Base-by-base conservation (phyloP, 2,888 invertebrate species). In the Hedya salicella region DNA sequence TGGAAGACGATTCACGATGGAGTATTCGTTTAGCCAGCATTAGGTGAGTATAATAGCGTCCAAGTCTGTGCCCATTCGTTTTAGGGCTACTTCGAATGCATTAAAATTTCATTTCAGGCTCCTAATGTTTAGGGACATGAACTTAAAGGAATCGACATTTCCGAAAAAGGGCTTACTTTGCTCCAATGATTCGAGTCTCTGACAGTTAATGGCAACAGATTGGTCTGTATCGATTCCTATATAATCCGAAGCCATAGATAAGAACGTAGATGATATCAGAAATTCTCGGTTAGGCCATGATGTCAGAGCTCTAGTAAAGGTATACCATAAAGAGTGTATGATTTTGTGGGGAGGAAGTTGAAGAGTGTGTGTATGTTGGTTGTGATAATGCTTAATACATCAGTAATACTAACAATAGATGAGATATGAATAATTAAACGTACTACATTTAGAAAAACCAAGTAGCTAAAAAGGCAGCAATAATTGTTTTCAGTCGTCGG, bases 21-120 rank as follows among this genome's bases (percentile, higher is more conserved):
- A 52, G 36, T 17, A 6, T 5, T 52, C 36, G 13, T 52, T 32
- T 11, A 52, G 14, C 52, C 52, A 52, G 36, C 52, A 52, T 52
- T 52, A 32, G 13, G 52, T 52, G 4, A 52, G 52, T 36, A 52
- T 36, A 30, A 52, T 52, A 9, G 32, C 52, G 1, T 52, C 52
- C 11, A 36, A 52, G 2, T n/a, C 13, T 0, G 36, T 36, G 52
- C 36, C 16, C 3, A 17, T 32, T 16, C 52, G 52, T 13, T 52
- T 52, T 36, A 52, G 13, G 14, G 52, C 52, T 11, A 52, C 52
- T 36, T 52, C 52, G 17, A 52, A 32, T 17, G 32, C 52, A 5
- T 16, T 13, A 52, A 52, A 52, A 11, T 52, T 52, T 36, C 36
- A 9, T 52, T 52, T 32, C 6, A 52, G 52, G 16, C 52, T 52